Evolutionary conservation across 2,888 invertebrate species (phyloP).

Genomic region (Leucania comma): DNA sequence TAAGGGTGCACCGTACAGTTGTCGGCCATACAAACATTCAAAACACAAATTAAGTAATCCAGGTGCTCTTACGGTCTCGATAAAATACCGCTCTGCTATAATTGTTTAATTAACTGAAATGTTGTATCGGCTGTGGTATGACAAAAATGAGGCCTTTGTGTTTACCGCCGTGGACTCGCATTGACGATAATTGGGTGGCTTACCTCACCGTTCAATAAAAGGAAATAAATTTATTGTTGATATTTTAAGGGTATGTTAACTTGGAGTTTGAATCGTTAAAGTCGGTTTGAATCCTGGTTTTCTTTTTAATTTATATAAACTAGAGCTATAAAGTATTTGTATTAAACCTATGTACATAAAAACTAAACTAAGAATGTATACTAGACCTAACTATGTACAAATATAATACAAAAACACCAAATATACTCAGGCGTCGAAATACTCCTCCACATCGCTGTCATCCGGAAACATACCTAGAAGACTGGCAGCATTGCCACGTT

Average conservation of each 20-base stretch:
- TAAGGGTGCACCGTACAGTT: conserved; percentile 31
- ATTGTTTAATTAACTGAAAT: conserved; percentile 62
- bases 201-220: conserved; percentile 47
- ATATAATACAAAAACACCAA: no score
- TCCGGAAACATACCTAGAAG: no score
- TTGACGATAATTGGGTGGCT: conserved; percentile 52
- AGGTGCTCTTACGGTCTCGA: conserved; percentile 55
- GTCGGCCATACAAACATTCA: conserved; percentile 43
- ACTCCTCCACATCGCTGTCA: no score
- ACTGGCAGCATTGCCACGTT: no score
- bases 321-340: no score
- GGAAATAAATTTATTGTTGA: conserved; percentile 45
- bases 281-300: conserved; percentile 3
- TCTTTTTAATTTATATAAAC: no score
- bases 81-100: conserved; percentile 54
- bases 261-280: conserved; percentile 33
- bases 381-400: no score
- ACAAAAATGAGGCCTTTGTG: conserved; percentile 55
- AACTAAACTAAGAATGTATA: no score
- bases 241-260: conserved; percentile 14
- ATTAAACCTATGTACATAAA: no score
- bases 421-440: no score
- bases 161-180: conserved; percentile 39
- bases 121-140: conserved; percentile 46
- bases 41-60: conserved; percentile 53